Conservation (phyloP, 2,113 vertebrate genomes). For the Gymnarchus niloticus region DNA sequence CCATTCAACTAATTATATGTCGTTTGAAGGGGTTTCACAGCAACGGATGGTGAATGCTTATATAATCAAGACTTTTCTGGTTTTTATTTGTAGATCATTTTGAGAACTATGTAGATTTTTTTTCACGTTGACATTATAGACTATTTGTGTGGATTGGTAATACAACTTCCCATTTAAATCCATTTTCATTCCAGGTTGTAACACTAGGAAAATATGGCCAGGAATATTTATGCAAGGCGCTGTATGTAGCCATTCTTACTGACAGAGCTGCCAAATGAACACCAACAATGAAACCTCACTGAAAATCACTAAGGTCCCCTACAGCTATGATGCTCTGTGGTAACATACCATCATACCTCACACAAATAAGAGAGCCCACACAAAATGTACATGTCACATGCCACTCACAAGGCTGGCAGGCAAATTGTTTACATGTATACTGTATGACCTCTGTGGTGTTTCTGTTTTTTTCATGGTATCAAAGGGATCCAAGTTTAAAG, state of each 20-base stretch:
- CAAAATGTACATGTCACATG: neutral
- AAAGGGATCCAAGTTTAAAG: slow-evolving; percentile 3
- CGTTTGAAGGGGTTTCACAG: no score
- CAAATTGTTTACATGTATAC: neutral
- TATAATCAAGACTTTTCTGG: no score
- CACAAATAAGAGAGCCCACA: neutral
- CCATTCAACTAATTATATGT: no score
- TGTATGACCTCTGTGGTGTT: neutral
- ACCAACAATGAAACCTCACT: neutral
- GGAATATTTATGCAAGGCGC: no score
- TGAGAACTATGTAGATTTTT: no score
- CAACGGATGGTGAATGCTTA: no score
- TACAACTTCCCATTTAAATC: no score
- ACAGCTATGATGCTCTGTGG: neutral
- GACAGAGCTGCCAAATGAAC: neutral
- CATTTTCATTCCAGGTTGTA: no score
- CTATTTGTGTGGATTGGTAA: no score
- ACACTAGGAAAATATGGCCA: no score
- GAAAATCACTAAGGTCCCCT: neutral
- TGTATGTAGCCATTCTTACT: neutral
- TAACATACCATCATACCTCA: neutral
- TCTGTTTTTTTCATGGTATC: neutral
- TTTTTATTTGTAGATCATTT: no score
- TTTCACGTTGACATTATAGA: no score
- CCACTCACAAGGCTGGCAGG: neutral